Evolutionary conservation across 2,888 invertebrate genomes (phyloP), one percentile per base, ranked within the genome.

Genomic region (Drosophila phalerata): DNA sequence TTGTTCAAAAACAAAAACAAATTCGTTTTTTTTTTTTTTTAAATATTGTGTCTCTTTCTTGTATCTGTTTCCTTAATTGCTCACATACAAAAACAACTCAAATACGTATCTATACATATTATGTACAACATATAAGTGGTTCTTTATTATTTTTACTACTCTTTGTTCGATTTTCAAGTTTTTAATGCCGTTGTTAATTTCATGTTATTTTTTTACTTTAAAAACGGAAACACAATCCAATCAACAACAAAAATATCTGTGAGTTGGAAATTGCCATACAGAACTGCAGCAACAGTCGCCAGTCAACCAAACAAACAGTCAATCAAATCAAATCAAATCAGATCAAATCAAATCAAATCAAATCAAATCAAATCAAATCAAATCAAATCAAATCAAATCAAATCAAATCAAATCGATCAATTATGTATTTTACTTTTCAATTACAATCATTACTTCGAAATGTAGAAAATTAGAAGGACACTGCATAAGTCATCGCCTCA

Each of bases 21-120:
- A 52, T 19, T 68, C 66, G 28, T 28, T 79, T 64, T 69, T 73
- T 64, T 73, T 67, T 57, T 73, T 61, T 64, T 58, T 61, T 32
- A 40, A 60, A 68, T 63, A 68, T 77, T 82, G 72, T 74, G 79
- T 78, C 71, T 77, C 66, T 73, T 74, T 82, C 68, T 83, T 81
- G 81, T 74, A 78, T 74, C 81, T 79, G 71, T 76, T 78, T 75
- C 63, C 68, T 78, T 83, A 76, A 72, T 81, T 79, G 74, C 68
- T 75, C 80, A 85, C 72, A 84, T 66, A 69, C 69, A 66, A 8
- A 30, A 68, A 57, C 32, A 49, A 61, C 43, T 43, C 32, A 43
- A 62, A 72, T 67, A 55, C 63, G 63, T 76, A 63, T 67, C 34
- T 63, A 68, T 76, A 72, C 72, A 72, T 71, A 69, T 45, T 57